Conservation (phyloP, 2,888 invertebrate genomes). For the Rotaria sp. region DNA sequence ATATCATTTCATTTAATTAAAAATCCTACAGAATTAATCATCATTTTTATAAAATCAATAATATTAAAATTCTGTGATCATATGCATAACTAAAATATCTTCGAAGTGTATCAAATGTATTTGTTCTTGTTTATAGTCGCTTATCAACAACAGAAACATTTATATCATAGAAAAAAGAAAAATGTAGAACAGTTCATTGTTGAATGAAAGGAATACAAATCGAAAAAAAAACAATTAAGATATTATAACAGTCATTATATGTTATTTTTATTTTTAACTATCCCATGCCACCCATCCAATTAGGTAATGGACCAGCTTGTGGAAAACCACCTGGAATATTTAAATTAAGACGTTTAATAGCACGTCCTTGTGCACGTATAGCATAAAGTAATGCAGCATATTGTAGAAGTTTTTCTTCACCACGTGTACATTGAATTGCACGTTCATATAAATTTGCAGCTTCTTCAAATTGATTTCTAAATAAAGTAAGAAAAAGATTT, state of each 20-base stretch:
- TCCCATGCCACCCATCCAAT: background rate
- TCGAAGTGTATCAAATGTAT: background rate
- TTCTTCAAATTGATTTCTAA: slow-evolving; percentile 23
- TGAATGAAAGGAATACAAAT: background rate
- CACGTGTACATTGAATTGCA: slow-evolving; percentile 16
- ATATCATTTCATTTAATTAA: too few relatives aligned
- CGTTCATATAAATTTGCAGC: slow-evolving; percentile 17
- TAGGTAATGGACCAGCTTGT: background rate
- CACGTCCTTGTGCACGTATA: slow-evolving; percentile 8
- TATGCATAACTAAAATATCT: background rate
- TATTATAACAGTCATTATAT: background rate
- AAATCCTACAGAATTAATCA: too few relatives aligned
- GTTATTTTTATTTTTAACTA: background rate
- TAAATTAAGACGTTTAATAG: background rate
- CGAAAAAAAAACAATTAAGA: background rate
- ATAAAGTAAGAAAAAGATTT: background rate
- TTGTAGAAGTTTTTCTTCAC: background rate
- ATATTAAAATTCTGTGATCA: background rate
- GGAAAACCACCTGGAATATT: slow-evolving; percentile 21
- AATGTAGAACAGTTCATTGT: background rate
- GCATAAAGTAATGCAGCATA: slow-evolving; percentile 21
- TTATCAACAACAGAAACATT: background rate
- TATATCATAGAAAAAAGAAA: background rate
- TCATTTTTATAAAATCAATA: too few relatives aligned
- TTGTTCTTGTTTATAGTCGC: background rate